These are phyloP conservation scores for Malurus melanocephalus DNA, from an alignment of 2,113 vertebrate species.

Conservation along the genomic window DNA sequence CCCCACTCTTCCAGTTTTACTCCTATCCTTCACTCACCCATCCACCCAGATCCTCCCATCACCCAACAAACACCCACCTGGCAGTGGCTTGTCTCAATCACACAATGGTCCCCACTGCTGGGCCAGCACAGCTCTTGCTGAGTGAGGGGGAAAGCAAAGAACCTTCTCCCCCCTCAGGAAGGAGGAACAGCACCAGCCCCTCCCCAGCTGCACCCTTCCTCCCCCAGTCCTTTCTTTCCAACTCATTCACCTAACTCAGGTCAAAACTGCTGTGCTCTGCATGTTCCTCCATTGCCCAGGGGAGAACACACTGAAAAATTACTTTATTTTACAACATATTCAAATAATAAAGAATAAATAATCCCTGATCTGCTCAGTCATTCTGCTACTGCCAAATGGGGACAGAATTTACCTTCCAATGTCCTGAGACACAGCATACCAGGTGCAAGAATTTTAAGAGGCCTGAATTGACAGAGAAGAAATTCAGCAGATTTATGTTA, in stretches of 20 bases:
- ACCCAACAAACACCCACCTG: background rate
- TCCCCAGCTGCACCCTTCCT: background rate
- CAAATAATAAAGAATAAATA: background rate
- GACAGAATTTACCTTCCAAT: background rate
- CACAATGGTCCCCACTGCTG: background rate
- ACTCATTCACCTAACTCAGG: background rate
- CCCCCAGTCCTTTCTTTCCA: background rate
- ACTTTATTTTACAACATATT: background rate
- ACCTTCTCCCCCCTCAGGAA: background rate
- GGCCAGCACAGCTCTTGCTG: background rate
- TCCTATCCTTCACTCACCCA: background rate
- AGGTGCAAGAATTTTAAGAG: background rate
- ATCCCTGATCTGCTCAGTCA: background rate
- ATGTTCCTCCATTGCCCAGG: background rate
- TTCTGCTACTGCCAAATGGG: background rate
- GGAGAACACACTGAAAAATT: background rate
- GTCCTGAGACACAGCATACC: background rate
- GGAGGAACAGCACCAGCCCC: background rate
- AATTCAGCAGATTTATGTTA: background rate
- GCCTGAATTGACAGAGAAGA: background rate
- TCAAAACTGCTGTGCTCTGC: background rate
- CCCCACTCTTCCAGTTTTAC: background rate
- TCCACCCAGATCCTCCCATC: background rate
- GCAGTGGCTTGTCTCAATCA: background rate
- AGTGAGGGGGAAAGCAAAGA: background rate